Base-by-base conservation (phyloP, 1,140 invertebrate species). In the Streblospio benedicti region DNA sequence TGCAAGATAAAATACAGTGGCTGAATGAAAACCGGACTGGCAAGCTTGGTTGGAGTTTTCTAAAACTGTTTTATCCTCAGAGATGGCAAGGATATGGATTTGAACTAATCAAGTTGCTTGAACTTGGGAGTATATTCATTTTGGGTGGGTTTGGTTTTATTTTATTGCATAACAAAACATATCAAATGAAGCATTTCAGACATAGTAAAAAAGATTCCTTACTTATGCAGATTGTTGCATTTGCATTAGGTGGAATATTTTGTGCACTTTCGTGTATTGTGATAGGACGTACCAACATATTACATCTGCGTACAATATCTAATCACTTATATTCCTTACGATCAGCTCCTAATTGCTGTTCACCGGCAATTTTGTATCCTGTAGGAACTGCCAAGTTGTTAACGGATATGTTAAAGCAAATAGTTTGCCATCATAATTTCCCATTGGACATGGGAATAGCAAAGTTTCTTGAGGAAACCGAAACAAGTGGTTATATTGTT, bases 41-140 rank as follows among this genome's bases (percentile, higher is more conserved):
- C 51, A 30, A 9, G 4, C 51, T 9, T 14, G 25, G 20, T 20
- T 53, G 51, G 51, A 6, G 20, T 3, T 53, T 28, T 32, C 23
- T 53, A 6, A 53, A 53, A 32, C 51, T 53, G 25, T 53, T 30
- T 32, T 25, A 53, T 32, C 51, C 51, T 20, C 27, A 53, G 23
- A 23, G 31, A 23, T 53, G 51, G 51, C 51, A 28, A 9, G 51
- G 51, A 18, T 53, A 53, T 32, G 31, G 23, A 20, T 6, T 20
- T 12, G n/a, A 53, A 18, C 18, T 33, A 9, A 4, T 32, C 12
- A 23, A 53, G 25, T 4, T 53, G 28, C 12, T 53, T 12, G 51
- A 53, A 53, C 51, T 53, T 12, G 2, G 14, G 20, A 32, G 25
- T 32, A 53, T 53, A 6, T 27, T 27, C 9, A 32, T 33, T 20